A percentile compares a stretch with the other conserved stretches of the same genome.
phyloP scores from a whole-genome alignment of 2,888 invertebrate genomes.

The Andrena bicolor region DNA sequence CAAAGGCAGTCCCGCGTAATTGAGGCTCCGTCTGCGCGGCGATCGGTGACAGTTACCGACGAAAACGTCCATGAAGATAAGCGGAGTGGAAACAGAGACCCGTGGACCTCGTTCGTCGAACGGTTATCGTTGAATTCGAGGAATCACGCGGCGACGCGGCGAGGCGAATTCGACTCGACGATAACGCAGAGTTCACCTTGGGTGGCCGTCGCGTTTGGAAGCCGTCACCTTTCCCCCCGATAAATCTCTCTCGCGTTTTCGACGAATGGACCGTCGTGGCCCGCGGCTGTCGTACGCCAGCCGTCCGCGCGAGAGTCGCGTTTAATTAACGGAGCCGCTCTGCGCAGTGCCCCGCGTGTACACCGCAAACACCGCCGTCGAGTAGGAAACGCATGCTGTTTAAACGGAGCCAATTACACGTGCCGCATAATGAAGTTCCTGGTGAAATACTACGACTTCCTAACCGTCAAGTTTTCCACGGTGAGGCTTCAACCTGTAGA shows the following conservation, averaged over 20 bases:
- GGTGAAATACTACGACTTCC: conserved; percentile 80
- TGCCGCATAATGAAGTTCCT: conserved; percentile 80
- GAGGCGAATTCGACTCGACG: background rate
- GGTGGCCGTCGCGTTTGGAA: background rate
- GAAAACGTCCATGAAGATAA: background rate
- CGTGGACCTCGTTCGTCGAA: conserved; percentile 36
- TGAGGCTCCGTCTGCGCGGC: too few relatives aligned
- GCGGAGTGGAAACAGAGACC: background rate
- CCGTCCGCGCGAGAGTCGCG: background rate
- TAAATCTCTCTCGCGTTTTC: background rate
- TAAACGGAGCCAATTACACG: conserved; percentile 58
- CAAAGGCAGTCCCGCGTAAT: too few relatives aligned
- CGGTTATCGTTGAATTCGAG: conserved; percentile 23
- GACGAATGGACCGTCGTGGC: background rate
- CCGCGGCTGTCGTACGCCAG: background rate
- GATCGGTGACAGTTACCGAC: too few relatives aligned
- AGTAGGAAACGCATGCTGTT: conserved; percentile 58
- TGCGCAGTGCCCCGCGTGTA: background rate
- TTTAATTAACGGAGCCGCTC: conserved; percentile 33
- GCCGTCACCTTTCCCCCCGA: conserved; percentile 5
- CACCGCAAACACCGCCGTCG: conserved; percentile 30
- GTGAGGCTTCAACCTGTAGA: conserved; percentile 74
- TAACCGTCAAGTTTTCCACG: conserved; percentile 81
- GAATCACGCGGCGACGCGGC: background rate
- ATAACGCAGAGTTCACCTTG: background rate